phyloP scores from a whole-genome alignment of 2,113 vertebrate species.

The Bufo bufo region DNA sequence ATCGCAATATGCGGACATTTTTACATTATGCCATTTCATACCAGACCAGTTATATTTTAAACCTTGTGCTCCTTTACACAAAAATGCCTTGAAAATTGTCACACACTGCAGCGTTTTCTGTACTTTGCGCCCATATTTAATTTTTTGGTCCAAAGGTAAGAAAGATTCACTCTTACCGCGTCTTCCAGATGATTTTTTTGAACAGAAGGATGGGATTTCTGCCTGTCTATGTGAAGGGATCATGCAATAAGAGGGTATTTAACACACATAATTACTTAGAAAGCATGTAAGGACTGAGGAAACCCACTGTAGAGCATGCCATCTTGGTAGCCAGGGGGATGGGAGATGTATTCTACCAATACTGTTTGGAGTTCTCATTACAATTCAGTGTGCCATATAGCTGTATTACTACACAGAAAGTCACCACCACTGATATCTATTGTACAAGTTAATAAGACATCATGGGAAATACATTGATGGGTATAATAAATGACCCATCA shows the following conservation, averaged over 20 bases:
- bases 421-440: background rate
- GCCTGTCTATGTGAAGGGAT: constrained; percentile 1
- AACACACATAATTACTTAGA: background rate
- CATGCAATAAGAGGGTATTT: background rate
- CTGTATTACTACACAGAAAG: background rate
- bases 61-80: background rate
- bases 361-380: background rate
- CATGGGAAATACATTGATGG: background rate
- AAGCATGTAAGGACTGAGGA: constrained; percentile 17
- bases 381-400: background rate
- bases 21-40: background rate
- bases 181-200: constrained; percentile 33
- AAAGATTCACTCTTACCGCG: background rate
- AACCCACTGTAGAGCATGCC: constrained; percentile 6
- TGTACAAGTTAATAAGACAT: background rate
- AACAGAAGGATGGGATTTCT: background rate
- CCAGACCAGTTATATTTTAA: background rate
- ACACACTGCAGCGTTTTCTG: constrained; percentile 63
- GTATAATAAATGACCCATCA: background rate
- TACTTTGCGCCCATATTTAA: constrained; percentile 69
- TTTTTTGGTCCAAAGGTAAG: constrained; percentile 50
- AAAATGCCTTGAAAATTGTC: constrained; percentile 27
- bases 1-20: background rate
- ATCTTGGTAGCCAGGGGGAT: background rate
- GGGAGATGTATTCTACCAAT: background rate